Evolutionary conservation across 2,888 invertebrate genomes (phyloP).

Genomic region (Tridacna gigas): DNA sequence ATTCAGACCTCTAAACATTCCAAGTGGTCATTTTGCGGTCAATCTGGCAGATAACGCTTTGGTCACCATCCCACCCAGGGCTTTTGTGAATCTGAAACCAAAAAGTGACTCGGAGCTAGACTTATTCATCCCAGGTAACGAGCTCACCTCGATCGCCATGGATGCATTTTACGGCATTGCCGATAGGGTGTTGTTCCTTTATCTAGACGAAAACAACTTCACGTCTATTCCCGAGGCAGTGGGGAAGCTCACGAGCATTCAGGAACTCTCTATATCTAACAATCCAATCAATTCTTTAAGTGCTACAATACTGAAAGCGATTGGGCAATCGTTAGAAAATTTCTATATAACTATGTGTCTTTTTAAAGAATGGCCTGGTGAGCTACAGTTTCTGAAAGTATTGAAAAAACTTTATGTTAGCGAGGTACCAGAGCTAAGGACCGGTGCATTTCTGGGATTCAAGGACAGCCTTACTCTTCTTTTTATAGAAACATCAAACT

Average conservation of each 20-base stretch:
- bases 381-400: not conserved
- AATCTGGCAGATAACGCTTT: not conserved
- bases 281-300: not conserved
- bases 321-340: not conserved
- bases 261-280: not conserved
- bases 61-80: not conserved
- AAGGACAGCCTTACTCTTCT: not conserved
- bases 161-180: conserved; percentile 4
- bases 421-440: not conserved
- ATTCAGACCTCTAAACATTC: not conserved
- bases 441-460: not conserved
- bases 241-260: not conserved
- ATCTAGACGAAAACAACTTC: conserved; percentile 4
- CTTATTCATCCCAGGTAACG: not conserved
- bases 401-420: not conserved
- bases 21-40: conserved; percentile 5
- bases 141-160: not conserved
- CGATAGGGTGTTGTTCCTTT: not conserved
- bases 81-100: not conserved
- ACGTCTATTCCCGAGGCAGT: conserved; percentile 1
- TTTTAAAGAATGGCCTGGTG: not conserved
- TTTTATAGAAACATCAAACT: not conserved
- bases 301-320: not conserved
- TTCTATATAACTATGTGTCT: not conserved
- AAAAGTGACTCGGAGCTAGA: not conserved